These are phyloP conservation scores for Oikopleura vanhoeffeni DNA, from an alignment of 23 tunicate species.

Conservation along the genomic window DNA sequence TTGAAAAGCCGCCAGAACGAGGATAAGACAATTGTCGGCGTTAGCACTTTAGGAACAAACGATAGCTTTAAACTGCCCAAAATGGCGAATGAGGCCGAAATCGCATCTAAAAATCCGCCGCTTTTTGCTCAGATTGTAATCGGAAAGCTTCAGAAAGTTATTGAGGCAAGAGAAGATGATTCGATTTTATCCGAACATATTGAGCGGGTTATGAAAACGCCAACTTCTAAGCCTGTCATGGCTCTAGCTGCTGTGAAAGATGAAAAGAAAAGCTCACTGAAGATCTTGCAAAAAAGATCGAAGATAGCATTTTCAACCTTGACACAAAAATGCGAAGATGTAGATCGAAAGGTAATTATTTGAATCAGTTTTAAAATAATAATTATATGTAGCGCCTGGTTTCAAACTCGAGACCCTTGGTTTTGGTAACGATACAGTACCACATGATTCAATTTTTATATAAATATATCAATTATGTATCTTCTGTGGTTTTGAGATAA, in stretches of 20 bases:
- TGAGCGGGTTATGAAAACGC: conserved; percentile 14
- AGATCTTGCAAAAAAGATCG: not conserved
- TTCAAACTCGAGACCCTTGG: no score
- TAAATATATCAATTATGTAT: no score
- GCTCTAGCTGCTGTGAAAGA: not conserved
- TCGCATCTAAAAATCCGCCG: not conserved
- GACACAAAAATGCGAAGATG: not conserved
- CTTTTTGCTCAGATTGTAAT: not conserved
- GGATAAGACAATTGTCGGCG: not conserved
- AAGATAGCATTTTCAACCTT: not conserved
- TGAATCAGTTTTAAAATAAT: no score
- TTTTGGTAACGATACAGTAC: no score
- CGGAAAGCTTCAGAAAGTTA: not conserved
- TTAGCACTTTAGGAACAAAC: no score
- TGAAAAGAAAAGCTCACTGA: not conserved
- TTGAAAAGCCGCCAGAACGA: not conserved
- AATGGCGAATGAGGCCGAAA: not conserved
- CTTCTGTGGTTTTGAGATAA: no score
- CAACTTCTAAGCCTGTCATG: not conserved
- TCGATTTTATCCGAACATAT: not conserved
- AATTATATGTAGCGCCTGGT: no score
- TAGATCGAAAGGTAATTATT: conserved; percentile 1
- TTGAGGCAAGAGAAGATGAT: not conserved
- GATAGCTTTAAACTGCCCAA: no score
- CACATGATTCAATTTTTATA: no score